phyloP scores from a whole-genome alignment of 2,888 invertebrate genomes.

The Callyntrura guangdongensis region DNA sequence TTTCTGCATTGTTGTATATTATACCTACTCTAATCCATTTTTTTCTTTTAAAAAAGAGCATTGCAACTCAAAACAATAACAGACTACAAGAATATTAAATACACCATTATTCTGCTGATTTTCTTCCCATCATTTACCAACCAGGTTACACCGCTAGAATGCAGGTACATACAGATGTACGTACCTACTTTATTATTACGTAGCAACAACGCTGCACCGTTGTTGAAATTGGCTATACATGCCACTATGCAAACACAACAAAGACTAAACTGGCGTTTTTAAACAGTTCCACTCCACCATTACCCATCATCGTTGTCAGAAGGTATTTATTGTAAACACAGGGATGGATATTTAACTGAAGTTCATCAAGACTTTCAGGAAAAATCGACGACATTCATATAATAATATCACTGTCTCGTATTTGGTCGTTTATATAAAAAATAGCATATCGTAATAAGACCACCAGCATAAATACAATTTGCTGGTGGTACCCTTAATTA shows the following conservation, averaged over 20 bases:
- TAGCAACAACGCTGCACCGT: too few species aligned
- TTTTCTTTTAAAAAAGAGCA: not conserved
- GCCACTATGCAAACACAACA: not conserved
- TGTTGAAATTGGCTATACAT: too few species aligned
- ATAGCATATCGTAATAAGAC: too few species aligned
- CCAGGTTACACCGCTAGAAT: not conserved
- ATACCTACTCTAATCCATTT: not conserved
- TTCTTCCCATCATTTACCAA: conserved; percentile 54
- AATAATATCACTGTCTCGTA: too few species aligned
- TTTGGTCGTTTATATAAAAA: too few species aligned
- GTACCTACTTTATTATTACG: too few species aligned
- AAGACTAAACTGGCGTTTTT: not conserved
- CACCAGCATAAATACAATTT: too few species aligned
- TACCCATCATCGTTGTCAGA: not conserved
- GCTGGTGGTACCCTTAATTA: not conserved
- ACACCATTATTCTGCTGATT: conserved; percentile 29
- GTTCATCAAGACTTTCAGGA: too few species aligned
- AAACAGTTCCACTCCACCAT: not conserved
- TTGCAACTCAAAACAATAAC: not conserved
- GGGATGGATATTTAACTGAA: too few species aligned
- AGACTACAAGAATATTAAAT: conserved; percentile 28
- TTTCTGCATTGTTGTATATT: not conserved
- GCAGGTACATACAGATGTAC: too few species aligned
- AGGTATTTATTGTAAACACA: too few species aligned
- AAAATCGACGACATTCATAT: too few species aligned